Base-by-base conservation (phyloP, 2,888 invertebrate genomes). In the Drosophila borborema region DNA sequence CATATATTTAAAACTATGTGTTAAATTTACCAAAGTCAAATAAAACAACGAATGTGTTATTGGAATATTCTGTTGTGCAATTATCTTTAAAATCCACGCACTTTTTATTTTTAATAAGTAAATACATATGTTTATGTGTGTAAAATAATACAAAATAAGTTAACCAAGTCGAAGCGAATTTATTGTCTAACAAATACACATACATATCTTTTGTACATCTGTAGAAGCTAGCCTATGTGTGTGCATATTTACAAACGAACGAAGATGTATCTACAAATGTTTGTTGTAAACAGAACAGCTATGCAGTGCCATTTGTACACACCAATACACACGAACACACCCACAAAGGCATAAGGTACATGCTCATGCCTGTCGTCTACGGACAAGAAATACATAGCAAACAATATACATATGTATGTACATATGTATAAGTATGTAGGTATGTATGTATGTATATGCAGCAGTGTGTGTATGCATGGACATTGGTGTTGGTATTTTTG, bases 1-100 rank as follows among this genome's bases (percentile, higher is more conserved):
- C 77, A 80, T 77, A 69, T 71, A 67, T 72, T 61, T 62, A 66
- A 62, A 71, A 43, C 85, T 70, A 68, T 82, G 74, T 82, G 77
- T 81, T 74, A 60, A 67, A 74, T 73, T 53, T 54, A 6, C 28
- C 9, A 49, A 58, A 58, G 9, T 28, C 9, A 59, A 45, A 60
- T 46, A 14, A 43, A 54, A 16, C 65, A 54, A 28, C 7, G 38
- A 41, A 56, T 59, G 56, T 65, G 45, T 56, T 56, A 55, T 48
- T 18, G 43, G 28, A 64, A 64, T 59, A 56, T 71, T 55, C 31
- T 55, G 64, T 67, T 73, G 71, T 64, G 66, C 67, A 77, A 77
- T 69, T 71, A 23, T 34, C 49, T 72, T 65, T 16, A 62, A 73
- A 23, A 40, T 64, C 31, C 54, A 46, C 23, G 36, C 34, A 69